Percentiles rank a stretch among this genome's conserved stretches.
phyloP scores from a whole-genome alignment of 2,797 vertebrate genomes.

The Heteromormyrus szaboi region DNA sequence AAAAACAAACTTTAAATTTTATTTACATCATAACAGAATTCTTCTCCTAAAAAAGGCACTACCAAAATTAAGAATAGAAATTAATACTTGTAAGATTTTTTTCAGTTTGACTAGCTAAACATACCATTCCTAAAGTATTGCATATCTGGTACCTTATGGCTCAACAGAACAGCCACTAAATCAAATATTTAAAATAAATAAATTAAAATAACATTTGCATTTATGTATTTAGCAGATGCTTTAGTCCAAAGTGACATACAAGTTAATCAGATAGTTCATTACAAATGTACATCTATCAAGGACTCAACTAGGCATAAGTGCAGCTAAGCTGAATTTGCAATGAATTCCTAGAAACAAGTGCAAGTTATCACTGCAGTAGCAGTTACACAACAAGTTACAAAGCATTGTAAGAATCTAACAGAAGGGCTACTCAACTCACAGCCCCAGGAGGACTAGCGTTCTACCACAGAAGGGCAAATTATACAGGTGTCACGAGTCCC shows the following conservation, averaged over 20 bases:
- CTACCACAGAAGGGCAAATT: not conserved
- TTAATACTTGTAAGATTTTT: not conserved
- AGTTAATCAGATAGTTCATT: not conserved
- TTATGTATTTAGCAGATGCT: not conserved
- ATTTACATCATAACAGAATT: not conserved
- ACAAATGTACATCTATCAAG: not conserved
- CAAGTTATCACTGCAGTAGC: not conserved
- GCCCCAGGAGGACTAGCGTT: not conserved
- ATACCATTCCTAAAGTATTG: not conserved
- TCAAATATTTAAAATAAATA: not conserved
- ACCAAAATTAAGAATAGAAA: not conserved
- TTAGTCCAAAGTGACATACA: not conserved
- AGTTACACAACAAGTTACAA: not conserved
- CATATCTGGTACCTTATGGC: not conserved
- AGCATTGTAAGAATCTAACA: not conserved
- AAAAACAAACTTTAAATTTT: not conserved
- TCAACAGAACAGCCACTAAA: not conserved
- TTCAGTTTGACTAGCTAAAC: not conserved
- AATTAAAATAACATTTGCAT: not conserved
- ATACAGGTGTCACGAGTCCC: not conserved
- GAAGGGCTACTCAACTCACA: not conserved
- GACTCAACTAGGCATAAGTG: not conserved
- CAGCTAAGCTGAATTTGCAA: not conserved
- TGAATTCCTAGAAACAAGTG: not conserved
- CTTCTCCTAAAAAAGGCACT: not conserved